A percentile compares a stretch with the other conserved stretches of the same genome.
Evolutionary conservation across 2,113 vertebrate species (phyloP).

Genomic region (Hucho hucho): DNA sequence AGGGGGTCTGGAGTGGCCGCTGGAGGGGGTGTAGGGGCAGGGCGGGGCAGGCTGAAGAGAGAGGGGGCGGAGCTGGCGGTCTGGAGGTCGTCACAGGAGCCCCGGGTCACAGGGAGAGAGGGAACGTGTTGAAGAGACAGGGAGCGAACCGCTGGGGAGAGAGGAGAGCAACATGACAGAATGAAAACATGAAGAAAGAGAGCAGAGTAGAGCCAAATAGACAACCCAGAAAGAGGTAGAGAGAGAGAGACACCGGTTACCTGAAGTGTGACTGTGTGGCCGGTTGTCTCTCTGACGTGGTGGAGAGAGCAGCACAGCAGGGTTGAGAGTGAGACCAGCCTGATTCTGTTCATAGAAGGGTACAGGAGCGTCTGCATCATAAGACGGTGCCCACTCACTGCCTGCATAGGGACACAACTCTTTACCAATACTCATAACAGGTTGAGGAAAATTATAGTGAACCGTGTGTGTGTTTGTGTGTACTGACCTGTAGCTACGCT

Average conservation of each 20-base stretch:
- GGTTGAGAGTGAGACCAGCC: constrained; percentile 52
- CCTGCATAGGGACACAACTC: constrained; percentile 23
- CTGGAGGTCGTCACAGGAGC: constrained; percentile 45
- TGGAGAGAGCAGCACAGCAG: constrained; percentile 84
- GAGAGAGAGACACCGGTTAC: constrained; percentile 36
- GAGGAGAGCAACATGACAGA: not conserved
- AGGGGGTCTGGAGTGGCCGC: constrained; percentile 43
- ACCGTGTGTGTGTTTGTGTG: not conserved
- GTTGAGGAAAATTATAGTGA: too few relatives aligned
- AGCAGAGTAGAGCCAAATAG: not conserved
- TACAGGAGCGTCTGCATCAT: not conserved
- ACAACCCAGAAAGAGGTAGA: not conserved
- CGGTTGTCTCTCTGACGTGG: constrained; percentile 78
- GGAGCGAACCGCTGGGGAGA: constrained; percentile 24
- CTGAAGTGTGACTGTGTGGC: constrained; percentile 43
- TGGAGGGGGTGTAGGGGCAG: constrained; percentile 36
- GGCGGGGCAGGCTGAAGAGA: constrained; percentile 53
- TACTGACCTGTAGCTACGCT: constrained; percentile 27
- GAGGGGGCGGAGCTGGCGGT: constrained; percentile 46
- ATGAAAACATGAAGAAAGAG: not conserved
- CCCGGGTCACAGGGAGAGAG: constrained; percentile 16
- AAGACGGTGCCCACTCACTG: not conserved
- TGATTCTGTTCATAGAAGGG: not conserved
- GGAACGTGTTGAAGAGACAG: not conserved
- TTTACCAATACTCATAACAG: too few relatives aligned